phyloP scores from a whole-genome alignment of 1,140 invertebrate species.

The Leptinotarsa texana region DNA sequence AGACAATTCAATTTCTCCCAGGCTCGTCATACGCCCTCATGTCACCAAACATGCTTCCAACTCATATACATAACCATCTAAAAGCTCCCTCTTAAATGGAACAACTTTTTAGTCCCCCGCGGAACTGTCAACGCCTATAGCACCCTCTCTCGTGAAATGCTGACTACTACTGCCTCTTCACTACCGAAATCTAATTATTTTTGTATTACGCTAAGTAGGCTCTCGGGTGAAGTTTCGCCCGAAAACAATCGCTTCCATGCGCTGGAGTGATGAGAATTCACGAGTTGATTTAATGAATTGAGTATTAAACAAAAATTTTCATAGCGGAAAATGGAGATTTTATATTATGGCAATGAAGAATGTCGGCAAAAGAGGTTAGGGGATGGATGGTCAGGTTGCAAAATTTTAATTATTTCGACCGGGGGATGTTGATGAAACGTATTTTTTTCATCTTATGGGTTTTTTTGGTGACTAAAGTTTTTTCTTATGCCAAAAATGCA shows the following conservation, averaged over 20 bases:
- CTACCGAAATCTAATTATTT: constrained; percentile 29
- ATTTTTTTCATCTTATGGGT: no score
- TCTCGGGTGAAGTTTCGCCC: constrained; percentile 20
- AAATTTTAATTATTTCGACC: background rate
- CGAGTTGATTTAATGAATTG: constrained; percentile 20
- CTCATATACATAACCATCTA: background rate
- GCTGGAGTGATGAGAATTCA: constrained; percentile 16
- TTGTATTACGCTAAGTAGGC: constrained; percentile 28
- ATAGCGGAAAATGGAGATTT: background rate
- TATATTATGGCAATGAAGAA: background rate
- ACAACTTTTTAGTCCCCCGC: background rate
- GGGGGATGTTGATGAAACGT: no score
- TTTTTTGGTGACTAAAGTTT: no score
- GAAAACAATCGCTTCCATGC: constrained; percentile 15
- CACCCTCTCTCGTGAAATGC: constrained; percentile 15
- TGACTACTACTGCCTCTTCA: constrained; percentile 17
- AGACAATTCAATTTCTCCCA: background rate
- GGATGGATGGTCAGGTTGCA: background rate
- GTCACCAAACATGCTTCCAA: background rate
- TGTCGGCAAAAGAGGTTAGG: background rate
- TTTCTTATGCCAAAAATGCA: no score
- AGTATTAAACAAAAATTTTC: constrained; percentile 4
- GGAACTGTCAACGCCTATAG: background rate
- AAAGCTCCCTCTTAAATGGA: background rate
- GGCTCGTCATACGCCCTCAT: background rate